These are phyloP conservation scores for Mohoua ochrocephala DNA, from an alignment of 2,113 vertebrate genomes.

Conservation along the genomic window DNA sequence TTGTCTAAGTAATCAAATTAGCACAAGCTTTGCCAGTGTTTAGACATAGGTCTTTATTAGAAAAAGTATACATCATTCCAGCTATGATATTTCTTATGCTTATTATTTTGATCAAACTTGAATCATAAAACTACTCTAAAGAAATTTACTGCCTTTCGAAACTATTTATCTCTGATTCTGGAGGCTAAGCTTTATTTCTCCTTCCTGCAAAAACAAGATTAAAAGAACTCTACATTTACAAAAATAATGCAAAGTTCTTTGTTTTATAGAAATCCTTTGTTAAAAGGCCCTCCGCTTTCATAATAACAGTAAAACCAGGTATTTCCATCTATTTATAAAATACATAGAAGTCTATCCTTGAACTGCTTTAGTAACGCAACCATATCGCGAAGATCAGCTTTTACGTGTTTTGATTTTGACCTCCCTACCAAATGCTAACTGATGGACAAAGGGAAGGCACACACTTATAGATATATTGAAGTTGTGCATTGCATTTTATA, in stretches of 20 bases:
- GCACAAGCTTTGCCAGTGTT: conserved; percentile 52
- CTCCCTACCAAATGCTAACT: conserved; percentile 7
- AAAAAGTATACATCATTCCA: conserved; percentile 67
- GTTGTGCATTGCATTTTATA: conserved; percentile 44
- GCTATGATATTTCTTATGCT: conserved; percentile 55
- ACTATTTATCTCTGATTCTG: not conserved
- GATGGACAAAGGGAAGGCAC: conserved; percentile 35
- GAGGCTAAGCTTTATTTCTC: not conserved
- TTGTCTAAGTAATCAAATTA: conserved; percentile 72
- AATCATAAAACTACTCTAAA: conserved; percentile 48
- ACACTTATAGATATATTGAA: conserved; percentile 38
- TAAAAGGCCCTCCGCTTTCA: not conserved
- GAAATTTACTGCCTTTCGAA: conserved; percentile 46
- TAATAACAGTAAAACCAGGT: conserved; percentile 5
- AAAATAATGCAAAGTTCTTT: not conserved
- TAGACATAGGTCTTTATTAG: conserved; percentile 63
- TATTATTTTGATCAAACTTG: conserved; percentile 57
- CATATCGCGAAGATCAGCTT: not conserved
- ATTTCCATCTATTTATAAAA: not conserved
- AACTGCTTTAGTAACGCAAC: not conserved
- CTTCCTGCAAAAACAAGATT: not conserved
- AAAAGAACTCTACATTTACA: not conserved
- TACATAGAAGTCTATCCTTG: not conserved
- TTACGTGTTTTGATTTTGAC: not conserved
- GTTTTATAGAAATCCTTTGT: not conserved